Conservation (phyloP, 2,797 vertebrate genomes). For the Pachyuromys duprasi region DNA sequence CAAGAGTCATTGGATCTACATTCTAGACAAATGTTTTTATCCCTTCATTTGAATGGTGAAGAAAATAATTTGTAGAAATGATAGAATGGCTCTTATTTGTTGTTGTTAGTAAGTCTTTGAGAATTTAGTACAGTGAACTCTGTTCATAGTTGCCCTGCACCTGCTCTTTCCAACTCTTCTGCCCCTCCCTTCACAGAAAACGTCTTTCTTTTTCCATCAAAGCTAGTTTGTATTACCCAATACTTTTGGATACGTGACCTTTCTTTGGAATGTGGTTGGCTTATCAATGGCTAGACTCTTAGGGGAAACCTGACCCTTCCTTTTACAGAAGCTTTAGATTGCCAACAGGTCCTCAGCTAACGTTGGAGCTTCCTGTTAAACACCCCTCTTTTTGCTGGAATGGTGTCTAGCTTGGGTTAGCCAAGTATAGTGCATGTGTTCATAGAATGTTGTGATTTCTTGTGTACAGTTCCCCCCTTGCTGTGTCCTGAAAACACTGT, state of each 20-base stretch:
- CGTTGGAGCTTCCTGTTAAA: too few relatives aligned
- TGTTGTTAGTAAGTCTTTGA: not conserved
- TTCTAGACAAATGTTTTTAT: slow-evolving; percentile 61
- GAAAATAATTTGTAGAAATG: too few relatives aligned
- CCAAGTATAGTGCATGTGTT: not conserved
- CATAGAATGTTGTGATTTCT: not conserved
- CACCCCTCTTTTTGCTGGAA: not conserved
- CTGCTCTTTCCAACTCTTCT: not conserved
- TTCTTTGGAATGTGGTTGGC: not conserved
- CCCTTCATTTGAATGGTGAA: slow-evolving; percentile 14
- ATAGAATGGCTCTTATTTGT: not conserved
- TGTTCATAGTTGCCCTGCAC: not conserved
- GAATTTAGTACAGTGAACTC: not conserved
- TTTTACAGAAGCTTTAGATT: not conserved
- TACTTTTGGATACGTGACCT: not conserved
- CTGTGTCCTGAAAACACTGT: not conserved
- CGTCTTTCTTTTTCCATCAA: not conserved
- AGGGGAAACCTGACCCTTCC: not conserved
- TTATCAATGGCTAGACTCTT: not conserved
- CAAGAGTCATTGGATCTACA: slow-evolving; percentile 47
- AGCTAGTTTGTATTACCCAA: not conserved
- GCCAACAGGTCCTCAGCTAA: not conserved
- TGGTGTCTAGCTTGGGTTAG: not conserved
- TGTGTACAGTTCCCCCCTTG: not conserved
- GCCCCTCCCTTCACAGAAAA: not conserved